Evolutionary conservation across 2,888 invertebrate species (phyloP).

Genomic region (Nasonia oneida): DNA sequence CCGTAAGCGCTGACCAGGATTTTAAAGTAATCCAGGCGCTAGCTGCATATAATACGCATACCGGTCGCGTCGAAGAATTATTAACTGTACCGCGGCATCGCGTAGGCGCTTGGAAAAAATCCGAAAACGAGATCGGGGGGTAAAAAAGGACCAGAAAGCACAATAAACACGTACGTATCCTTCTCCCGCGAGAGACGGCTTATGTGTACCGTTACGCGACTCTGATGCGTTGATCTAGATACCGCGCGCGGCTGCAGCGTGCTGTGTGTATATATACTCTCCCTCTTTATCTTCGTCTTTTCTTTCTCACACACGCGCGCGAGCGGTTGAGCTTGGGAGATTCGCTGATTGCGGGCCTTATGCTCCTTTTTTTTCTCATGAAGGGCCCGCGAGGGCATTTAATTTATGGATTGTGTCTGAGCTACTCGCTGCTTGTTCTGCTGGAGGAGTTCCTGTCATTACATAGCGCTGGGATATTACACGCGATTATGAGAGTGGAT

Average conservation of each 20-base stretch:
- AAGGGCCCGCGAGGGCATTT: constrained; percentile 4
- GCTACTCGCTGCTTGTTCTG: background rate
- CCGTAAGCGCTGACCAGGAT: background rate
- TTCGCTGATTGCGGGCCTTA: constrained; percentile 8
- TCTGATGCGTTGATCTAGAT: constrained; percentile 54
- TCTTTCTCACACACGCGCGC: background rate
- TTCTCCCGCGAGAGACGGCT: constrained; percentile 17
- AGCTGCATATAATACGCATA: background rate
- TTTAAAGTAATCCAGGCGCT: background rate
- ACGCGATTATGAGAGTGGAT: background rate
- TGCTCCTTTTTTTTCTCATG: background rate
- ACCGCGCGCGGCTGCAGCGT: constrained; percentile 22
- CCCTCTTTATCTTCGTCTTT: background rate
- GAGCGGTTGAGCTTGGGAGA: background rate
- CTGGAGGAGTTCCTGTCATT: background rate
- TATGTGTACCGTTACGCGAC: constrained; percentile 35
- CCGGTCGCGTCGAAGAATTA: background rate
- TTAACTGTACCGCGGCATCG: too few species aligned
- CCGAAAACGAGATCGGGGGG: constrained; percentile 22
- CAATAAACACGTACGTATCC: background rate
- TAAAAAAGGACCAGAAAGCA: background rate
- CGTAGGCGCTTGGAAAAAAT: background rate
- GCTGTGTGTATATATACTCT: background rate
- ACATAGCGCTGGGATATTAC: background rate
- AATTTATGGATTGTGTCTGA: constrained; percentile 15